Evolutionary conservation across 2,888 invertebrate genomes (phyloP).

Genomic region (Cephus pygmeus): DNA sequence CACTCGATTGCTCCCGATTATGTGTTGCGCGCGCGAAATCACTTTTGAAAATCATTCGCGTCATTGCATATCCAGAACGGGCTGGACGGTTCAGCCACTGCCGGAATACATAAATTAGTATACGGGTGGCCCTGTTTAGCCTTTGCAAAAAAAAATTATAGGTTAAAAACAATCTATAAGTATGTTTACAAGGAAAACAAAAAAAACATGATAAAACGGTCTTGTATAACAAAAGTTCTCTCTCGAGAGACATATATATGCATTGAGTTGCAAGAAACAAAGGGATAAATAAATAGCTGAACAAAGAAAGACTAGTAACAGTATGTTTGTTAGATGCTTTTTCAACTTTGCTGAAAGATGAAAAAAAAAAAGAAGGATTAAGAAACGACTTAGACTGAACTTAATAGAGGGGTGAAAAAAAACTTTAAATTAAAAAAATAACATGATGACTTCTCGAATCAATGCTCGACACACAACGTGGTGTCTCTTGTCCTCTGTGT

Average conservation of each 20-base stretch:
- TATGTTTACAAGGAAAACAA: not conserved
- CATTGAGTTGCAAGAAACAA: not conserved
- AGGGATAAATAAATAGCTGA: not conserved
- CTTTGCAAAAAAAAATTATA: not conserved
- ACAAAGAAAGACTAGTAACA: slow-evolving; percentile 11
- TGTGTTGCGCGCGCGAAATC: not conserved
- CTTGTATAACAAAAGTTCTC: not conserved
- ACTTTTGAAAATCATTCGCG: not conserved
- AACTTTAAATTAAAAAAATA: slow-evolving; percentile 29
- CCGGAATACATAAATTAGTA: slow-evolving; percentile 30
- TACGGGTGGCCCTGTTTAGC: not conserved
- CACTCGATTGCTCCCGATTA: not conserved
- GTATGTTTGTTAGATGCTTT: not conserved
- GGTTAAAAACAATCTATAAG: not conserved
- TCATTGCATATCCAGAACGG: slow-evolving; percentile 62
- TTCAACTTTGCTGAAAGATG: not conserved
- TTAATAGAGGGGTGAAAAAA: not conserved
- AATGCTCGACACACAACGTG: slow-evolving; percentile 50
- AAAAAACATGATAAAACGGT: not conserved
- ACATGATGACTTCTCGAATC: slow-evolving; percentile 35
- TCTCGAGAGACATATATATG: not conserved
- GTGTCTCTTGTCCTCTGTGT: slow-evolving; percentile 62
- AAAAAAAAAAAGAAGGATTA: slow-evolving; percentile 16
- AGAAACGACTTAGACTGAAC: slow-evolving; percentile 2
- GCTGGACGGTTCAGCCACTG: slow-evolving; percentile 64